Percentiles rank a stretch among this genome's conserved stretches.
phyloP scores from a whole-genome alignment of 23 tunicate genomes.

The Diplosoma virens region DNA sequence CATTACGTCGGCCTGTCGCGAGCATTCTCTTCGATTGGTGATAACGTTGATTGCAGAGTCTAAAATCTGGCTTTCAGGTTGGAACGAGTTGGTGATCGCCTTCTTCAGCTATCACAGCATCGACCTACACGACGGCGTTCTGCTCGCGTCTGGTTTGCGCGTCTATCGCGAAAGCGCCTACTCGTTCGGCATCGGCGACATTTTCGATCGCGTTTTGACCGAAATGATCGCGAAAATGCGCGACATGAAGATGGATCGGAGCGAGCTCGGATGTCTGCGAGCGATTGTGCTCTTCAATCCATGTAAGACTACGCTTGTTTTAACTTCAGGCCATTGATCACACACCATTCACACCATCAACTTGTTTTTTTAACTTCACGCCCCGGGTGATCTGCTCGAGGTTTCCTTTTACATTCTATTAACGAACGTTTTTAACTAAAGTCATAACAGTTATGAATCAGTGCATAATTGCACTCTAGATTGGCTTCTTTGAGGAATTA shows the following conservation, averaged over 20 bases:
- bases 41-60: no score
- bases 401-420: no score
- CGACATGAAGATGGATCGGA: conserved; percentile 6
- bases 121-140: not conserved
- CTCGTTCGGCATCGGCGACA: not conserved
- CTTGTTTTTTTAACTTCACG: no score
- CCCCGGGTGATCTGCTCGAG: no score
- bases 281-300: conserved; percentile 4
- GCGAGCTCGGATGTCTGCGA: not conserved
- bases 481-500: no score
- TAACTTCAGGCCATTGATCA: not conserved
- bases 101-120: not conserved
- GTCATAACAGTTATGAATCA: no score
- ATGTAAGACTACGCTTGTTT: not conserved
- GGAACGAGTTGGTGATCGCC: conserved; percentile 9
- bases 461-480: no score
- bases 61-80: conserved; percentile 7
- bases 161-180: not conserved
- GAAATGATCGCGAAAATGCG: not conserved
- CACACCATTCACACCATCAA: no score
- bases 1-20: not conserved
- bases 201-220: not conserved
- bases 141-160: not conserved
- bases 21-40: not conserved
- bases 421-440: not conserved